Conservation (phyloP, 2,113 vertebrate species). For the Protomyctophum bolini region DNA sequence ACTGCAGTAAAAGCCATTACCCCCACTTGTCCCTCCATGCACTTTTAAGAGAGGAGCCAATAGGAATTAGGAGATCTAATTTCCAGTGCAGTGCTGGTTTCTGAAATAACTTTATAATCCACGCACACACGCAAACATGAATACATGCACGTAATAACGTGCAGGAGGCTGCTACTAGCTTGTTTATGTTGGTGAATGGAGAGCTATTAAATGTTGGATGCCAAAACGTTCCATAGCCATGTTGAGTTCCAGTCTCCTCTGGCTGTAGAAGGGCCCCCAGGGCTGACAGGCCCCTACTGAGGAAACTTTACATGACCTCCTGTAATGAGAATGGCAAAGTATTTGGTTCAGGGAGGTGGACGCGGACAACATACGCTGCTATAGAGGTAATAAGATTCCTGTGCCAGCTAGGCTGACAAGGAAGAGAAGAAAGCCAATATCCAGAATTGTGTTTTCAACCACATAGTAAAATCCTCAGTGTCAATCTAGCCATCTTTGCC, state of each 20-base stretch:
- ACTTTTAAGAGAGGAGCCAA: conserved; percentile 53
- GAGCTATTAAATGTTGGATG: conserved; percentile 58
- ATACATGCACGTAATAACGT: neutral
- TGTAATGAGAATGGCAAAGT: conserved; percentile 68
- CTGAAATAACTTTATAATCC: conserved; percentile 45
- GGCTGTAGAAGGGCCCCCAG: conserved; percentile 44
- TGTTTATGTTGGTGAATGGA: conserved; percentile 50
- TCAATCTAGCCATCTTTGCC: too few species aligned
- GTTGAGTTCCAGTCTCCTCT: conserved; percentile 40
- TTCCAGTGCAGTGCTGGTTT: conserved; percentile 44
- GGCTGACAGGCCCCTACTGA: conserved; percentile 54
- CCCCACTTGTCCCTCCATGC: conserved; percentile 41
- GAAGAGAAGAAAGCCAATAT: conserved; percentile 41
- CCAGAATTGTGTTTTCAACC: conserved; percentile 31
- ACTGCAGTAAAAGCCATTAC: conserved; percentile 50
- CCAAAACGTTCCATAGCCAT: conserved; percentile 41
- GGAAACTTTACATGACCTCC: conserved; percentile 74
- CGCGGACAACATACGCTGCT: conserved; percentile 58
- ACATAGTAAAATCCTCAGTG: too few species aligned
- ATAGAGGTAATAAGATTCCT: conserved; percentile 55
- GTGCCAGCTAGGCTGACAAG: conserved; percentile 36
- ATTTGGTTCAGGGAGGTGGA: conserved; percentile 49
- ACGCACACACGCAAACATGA: conserved; percentile 16
- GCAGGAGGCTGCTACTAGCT: conserved; percentile 15
- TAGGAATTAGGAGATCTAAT: conserved; percentile 64